Evolutionary conservation across 2,888 invertebrate genomes (phyloP).

Genomic region (Azorinus chamasolen): DNA sequence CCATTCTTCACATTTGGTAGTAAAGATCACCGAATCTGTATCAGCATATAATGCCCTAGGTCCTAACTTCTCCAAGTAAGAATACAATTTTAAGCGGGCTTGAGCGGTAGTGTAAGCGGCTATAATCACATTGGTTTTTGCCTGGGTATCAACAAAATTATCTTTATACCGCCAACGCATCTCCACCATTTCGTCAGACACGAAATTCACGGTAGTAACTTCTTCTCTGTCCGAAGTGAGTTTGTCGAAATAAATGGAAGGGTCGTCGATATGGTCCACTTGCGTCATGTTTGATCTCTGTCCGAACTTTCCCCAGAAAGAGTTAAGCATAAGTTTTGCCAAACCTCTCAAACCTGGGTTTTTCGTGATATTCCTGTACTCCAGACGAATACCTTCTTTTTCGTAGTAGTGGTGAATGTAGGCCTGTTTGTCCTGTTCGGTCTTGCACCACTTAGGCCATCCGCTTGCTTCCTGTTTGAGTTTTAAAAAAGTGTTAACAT

Average conservation of each 20-base stretch:
- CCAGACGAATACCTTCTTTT: not conserved
- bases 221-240: slow-evolving; percentile 25
- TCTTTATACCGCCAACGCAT: slow-evolving; percentile 28
- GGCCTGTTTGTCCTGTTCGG: too few relatives aligned
- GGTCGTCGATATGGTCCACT: slow-evolving; percentile 6
- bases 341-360: slow-evolving; percentile 45
- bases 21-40: slow-evolving; percentile 46
- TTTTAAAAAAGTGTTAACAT: too few relatives aligned
- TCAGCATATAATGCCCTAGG: slow-evolving; percentile 2
- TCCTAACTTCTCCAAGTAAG: slow-evolving; percentile 14
- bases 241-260: slow-evolving; percentile 12
- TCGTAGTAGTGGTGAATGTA: too few relatives aligned
- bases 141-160: slow-evolving; percentile 31
- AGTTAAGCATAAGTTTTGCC: slow-evolving; percentile 49
- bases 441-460: too few relatives aligned
- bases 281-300: slow-evolving; percentile 32
- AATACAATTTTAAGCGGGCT: slow-evolving; percentile 34
- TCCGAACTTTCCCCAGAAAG: slow-evolving; percentile 58
- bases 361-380: slow-evolving; percentile 34
- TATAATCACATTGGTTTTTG: slow-evolving; percentile 25
- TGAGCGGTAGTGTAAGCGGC: slow-evolving; percentile 37
- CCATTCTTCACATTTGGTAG: slow-evolving; percentile 18
- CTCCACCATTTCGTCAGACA: slow-evolving; percentile 36
- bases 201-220: slow-evolving; percentile 34
- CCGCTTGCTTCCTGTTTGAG: too few relatives aligned